Base-by-base conservation (phyloP, 2,888 invertebrate species). In the Chrysina gloriosa region DNA sequence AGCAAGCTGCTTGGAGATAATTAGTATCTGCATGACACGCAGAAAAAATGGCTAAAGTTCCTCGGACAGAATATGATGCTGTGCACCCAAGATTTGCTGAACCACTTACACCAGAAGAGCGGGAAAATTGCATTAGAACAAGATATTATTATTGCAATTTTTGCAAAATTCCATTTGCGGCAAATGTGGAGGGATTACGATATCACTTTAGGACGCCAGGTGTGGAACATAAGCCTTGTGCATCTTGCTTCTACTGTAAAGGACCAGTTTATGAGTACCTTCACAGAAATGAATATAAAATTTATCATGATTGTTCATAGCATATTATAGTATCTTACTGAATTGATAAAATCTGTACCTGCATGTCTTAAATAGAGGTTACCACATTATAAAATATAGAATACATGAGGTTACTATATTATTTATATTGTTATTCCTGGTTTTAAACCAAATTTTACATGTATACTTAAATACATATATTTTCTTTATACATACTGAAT, bases 241-340 rank as follows among this genome's bases (percentile, higher is more conserved):
- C 77, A 25, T 75, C 77, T 21, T 82, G 82, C 72, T 79, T 81
- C 71, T 82, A 82, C 71, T 82, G 82, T 67, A 75, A 76, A 64
- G 79, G 78, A 11, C 75, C 76, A 58, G 80, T 80, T 3, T 81
- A 78, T 73, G 77, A 77, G 54, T 82, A 81, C 72, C 74, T 68
- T 47, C 73, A 77, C 67, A 77, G 78, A 63, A 73, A 71, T 4
- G 69, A 75, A 54, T 69, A 68, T 63, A 73, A 70, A 68, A 65
- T 79, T 14, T 81, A 79, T 70, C 82, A 82, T 72, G 80, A 79
- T 69, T 82, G 82, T 65, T 63, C 54, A 29, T 69, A 71, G 64
- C 42, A 42, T 54, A 67, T n/a, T n/a, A n/a, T n/a, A n/a, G n/a
- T n/a, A n/a, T n/a, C n/a, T n/a, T n/a, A n/a, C 11, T 52, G 21